Evolutionary conservation across 2,888 invertebrate species (phyloP).

Genomic region (Eupithecia abbreviata): DNA sequence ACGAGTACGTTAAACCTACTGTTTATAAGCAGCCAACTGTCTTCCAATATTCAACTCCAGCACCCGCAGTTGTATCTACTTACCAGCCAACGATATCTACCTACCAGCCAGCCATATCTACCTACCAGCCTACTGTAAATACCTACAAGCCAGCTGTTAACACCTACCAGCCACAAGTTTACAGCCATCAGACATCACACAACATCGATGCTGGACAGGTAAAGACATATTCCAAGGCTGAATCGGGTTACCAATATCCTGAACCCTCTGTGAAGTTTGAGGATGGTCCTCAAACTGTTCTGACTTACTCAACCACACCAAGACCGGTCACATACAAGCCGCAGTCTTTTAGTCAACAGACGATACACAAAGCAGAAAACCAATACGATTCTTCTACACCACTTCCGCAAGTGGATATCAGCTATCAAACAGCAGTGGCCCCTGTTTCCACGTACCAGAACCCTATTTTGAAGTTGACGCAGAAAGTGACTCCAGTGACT

Average conservation of each 20-base stretch:
- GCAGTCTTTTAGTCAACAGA: slow-evolving; percentile 69
- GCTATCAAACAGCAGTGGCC: slow-evolving; percentile 56
- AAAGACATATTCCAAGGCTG: slow-evolving; percentile 56
- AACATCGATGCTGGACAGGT: slow-evolving; percentile 62
- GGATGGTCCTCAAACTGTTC: slow-evolving; percentile 59
- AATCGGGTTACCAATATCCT: slow-evolving; percentile 62
- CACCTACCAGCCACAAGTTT: slow-evolving; percentile 31
- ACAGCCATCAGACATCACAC: slow-evolving; percentile 46
- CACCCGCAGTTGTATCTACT: slow-evolving; percentile 45
- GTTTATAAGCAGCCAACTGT: slow-evolving; percentile 53
- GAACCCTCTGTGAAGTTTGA: slow-evolving; percentile 61
- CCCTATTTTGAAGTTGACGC: slow-evolving; percentile 65
- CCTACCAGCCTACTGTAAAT: slow-evolving; percentile 20
- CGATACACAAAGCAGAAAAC: slow-evolving; percentile 66
- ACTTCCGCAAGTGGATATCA: slow-evolving; percentile 54
- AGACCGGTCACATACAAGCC: slow-evolving; percentile 64
- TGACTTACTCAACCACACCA: slow-evolving; percentile 59
- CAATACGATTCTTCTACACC: slow-evolving; percentile 62
- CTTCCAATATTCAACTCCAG: slow-evolving; percentile 55
- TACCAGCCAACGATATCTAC: slow-evolving; percentile 22
- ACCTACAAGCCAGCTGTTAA: slow-evolving; percentile 24
- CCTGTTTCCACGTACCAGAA: slow-evolving; percentile 61
- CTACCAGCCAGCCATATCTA: slow-evolving; percentile 27
- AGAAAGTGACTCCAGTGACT: slow-evolving; percentile 61
- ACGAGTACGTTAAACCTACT: slow-evolving; percentile 52